phyloP scores from a whole-genome alignment of 2,797 vertebrate species.

The Vespertilio murinus region DNA sequence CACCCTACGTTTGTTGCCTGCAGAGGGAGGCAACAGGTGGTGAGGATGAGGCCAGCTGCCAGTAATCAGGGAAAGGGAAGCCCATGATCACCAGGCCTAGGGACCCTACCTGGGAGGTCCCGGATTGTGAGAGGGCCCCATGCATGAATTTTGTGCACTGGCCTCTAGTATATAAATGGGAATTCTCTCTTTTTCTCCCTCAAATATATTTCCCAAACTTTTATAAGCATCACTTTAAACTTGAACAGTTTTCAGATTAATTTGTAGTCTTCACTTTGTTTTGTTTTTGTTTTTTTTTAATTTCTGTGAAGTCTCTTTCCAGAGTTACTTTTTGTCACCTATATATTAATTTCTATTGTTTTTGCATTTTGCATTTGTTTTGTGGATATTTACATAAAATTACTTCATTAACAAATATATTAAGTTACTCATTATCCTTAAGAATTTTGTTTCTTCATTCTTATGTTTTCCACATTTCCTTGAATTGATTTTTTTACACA shows the following conservation, averaged over 20 bases:
- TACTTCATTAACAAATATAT: background rate
- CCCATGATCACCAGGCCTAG: too few species aligned
- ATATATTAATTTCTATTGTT: background rate
- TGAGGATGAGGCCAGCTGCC: too few species aligned
- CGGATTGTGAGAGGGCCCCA: too few species aligned
- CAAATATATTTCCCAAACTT: background rate
- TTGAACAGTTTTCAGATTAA: background rate
- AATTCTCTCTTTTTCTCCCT: background rate
- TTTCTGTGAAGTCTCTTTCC: background rate
- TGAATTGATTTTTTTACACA: too few species aligned
- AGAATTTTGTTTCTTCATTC: too few species aligned
- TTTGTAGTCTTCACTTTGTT: background rate
- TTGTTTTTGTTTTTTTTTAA: background rate
- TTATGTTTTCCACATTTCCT: too few species aligned
- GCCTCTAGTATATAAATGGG: background rate
- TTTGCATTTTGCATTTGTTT: background rate
- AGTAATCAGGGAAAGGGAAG: too few species aligned
- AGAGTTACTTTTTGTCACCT: background rate
- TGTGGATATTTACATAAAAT: background rate
- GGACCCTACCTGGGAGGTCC: too few species aligned
- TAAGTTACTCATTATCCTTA: background rate
- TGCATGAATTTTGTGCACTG: too few species aligned
- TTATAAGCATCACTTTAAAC: background rate
- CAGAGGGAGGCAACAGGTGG: too few species aligned
- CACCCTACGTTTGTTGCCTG: too few species aligned